These are phyloP conservation scores for Sebastolobus alascanus DNA, from an alignment of 2,797 vertebrate genomes.

Conservation along the genomic window DNA sequence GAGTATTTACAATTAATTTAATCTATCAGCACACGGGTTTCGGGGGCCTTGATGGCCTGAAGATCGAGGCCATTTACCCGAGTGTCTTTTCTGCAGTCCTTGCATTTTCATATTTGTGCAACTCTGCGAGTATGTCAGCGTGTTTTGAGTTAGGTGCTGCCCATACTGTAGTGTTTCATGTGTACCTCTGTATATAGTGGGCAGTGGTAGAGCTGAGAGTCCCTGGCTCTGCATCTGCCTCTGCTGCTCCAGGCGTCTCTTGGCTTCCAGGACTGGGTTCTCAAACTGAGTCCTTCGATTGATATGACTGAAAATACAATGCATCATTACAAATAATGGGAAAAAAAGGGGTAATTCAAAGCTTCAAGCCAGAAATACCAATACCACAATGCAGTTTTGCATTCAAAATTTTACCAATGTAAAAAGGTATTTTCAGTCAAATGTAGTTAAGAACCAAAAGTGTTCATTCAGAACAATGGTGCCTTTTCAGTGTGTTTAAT, in stretches of 20 bases:
- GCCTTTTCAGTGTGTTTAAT: background rate
- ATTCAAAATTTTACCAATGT: background rate
- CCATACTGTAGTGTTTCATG: background rate
- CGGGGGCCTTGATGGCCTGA: background rate
- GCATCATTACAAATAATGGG: conserved; percentile 8
- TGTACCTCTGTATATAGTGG: conserved; percentile 83
- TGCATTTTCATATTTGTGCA: conserved; percentile 29
- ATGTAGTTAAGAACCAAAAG: background rate
- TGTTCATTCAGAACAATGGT: background rate
- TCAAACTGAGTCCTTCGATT: conserved; percentile 99
- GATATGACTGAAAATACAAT: conserved; percentile 91
- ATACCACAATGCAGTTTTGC: background rate
- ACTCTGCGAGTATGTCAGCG: background rate
- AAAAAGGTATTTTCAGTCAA: background rate
- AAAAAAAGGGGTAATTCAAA: background rate
- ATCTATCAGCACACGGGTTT: background rate
- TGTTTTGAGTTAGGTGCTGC: conserved; percentile 17
- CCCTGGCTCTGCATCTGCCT: conserved; percentile 97
- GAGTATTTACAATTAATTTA: background rate
- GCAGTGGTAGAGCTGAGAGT: conserved; percentile 94
- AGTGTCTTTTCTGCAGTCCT: conserved; percentile 1
- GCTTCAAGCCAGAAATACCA: background rate
- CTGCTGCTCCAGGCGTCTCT: conserved; percentile 97
- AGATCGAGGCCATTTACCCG: background rate
- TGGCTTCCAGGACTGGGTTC: conserved; percentile 99